These are phyloP conservation scores for Lacerta bilineata DNA, from an alignment of 2,797 vertebrate genomes.

Conservation along the genomic window DNA sequence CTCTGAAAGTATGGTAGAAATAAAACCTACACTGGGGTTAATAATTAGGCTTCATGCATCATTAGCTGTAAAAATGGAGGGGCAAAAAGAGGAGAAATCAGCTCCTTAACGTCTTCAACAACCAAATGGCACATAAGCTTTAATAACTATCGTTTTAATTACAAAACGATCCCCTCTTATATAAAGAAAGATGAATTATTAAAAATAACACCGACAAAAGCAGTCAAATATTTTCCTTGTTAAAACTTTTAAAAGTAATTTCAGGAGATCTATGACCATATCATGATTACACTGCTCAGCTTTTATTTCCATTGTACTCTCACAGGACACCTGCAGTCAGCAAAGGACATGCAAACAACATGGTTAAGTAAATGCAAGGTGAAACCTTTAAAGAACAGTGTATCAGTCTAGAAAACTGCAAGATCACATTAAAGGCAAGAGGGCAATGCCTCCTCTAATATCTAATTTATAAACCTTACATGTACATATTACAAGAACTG, in stretches of 20 bases:
- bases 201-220: neutral
- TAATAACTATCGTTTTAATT: neutral
- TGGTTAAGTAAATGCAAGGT: neutral
- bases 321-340: neutral
- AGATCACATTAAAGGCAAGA: conserved; percentile 2
- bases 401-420: neutral
- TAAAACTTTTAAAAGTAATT: neutral
- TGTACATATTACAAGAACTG: neutral
- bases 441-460: neutral
- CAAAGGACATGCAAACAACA: conserved; percentile 10
- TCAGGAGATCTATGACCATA: conserved; percentile 12
- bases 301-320: conserved; percentile 5
- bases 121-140: neutral
- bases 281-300: neutral
- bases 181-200: neutral
- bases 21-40: neutral
- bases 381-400: neutral
- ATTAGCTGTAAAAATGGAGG: neutral
- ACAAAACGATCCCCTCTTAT: neutral
- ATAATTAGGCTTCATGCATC: neutral
- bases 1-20: neutral
- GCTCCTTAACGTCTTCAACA: neutral
- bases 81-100: neutral
- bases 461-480: neutral
- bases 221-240: neutral